Evolutionary conservation across 2,888 invertebrate genomes (phyloP).

Genomic region (Serrognathus titanus): DNA sequence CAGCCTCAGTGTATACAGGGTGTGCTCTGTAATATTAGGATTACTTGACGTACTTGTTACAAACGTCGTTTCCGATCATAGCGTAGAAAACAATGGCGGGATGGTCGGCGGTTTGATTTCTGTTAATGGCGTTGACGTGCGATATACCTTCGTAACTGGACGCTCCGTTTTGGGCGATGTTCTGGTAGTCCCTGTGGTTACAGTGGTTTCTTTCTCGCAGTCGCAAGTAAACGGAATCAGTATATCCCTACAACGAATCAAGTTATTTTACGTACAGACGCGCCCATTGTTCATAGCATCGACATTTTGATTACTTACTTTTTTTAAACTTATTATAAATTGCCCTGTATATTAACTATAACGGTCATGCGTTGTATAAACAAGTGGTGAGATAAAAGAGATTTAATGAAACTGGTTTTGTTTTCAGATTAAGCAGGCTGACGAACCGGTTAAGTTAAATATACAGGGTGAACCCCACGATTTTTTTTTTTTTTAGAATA

Average conservation of each 20-base stretch:
- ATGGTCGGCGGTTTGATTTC: conserved; percentile 43
- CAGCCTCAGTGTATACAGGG: no score
- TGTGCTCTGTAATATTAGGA: neutral
- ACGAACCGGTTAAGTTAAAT: no score
- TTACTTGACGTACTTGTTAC: conserved; percentile 43
- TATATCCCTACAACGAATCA: conserved; percentile 27
- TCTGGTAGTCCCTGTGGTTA: conserved; percentile 53
- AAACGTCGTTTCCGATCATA: conserved; percentile 54
- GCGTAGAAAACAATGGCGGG: conserved; percentile 48
- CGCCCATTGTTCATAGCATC: no score
- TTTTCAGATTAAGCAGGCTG: no score
- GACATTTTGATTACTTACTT: no score
- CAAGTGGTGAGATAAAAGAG: no score
- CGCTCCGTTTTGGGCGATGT: conserved; percentile 50
- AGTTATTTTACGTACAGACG: neutral
- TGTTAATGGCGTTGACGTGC: conserved; percentile 38
- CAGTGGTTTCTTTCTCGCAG: conserved; percentile 48
- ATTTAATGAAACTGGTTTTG: no score
- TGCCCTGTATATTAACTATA: no score
- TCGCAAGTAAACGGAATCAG: conserved; percentile 39
- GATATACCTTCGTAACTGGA: conserved; percentile 31
- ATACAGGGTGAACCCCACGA: no score
- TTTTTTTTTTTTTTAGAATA: neutral
- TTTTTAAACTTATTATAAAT: no score
- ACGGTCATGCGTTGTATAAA: no score